A percentile compares a stretch with the other conserved stretches of the same genome.
phyloP scores from a whole-genome alignment of 2,113 vertebrate species.

The Chionomys nivalis region DNA sequence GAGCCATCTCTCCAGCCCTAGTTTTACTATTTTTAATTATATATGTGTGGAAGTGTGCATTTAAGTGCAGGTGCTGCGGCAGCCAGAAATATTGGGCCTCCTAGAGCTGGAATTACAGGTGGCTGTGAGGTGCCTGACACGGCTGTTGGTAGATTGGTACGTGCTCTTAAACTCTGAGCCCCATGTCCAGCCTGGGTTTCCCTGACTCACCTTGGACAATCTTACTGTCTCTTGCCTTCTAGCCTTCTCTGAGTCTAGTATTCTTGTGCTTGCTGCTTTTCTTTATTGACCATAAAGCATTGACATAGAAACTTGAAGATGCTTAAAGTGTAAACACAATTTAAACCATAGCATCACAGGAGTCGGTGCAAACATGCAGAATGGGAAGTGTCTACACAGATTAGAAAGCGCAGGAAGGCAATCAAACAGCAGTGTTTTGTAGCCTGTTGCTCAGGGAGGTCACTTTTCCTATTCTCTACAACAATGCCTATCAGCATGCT shows the following conservation, averaged over 20 bases:
- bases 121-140: neutral
- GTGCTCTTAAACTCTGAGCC: neutral
- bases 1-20: too few species aligned
- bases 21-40: neutral
- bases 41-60: too few species aligned
- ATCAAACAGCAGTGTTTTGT: neutral
- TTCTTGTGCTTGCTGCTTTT: neutral
- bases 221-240: neutral
- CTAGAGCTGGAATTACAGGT: neutral
- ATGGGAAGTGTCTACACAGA: constrained; percentile 39
- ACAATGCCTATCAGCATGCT: neutral
- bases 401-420: constrained; percentile 42
- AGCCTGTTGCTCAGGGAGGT: neutral
- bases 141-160: neutral
- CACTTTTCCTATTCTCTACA: neutral
- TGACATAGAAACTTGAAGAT: constrained; percentile 58
- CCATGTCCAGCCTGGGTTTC: neutral
- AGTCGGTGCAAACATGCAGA: constrained; percentile 53
- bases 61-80: neutral
- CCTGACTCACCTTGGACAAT: neutral
- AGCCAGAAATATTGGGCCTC: neutral
- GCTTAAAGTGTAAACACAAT: constrained; percentile 47
- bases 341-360: constrained; percentile 59
- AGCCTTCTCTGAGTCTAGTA: constrained; percentile 6
- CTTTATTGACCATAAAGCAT: constrained; percentile 48